Evolutionary conservation across 2,888 invertebrate species (phyloP).

Genomic region (Andrena praecox): DNA sequence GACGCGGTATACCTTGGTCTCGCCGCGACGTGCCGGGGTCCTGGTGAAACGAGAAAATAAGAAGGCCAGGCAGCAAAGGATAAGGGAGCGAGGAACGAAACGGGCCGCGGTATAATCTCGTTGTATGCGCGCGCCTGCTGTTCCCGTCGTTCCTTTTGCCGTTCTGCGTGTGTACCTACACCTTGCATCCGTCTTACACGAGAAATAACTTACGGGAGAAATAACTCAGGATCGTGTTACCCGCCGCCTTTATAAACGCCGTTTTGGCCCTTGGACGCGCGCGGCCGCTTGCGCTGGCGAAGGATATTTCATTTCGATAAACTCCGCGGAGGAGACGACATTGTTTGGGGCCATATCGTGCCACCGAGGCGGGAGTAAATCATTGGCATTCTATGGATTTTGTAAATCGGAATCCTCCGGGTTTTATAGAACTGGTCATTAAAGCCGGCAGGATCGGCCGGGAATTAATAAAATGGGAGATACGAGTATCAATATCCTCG

Average conservation of each 20-base stretch:
- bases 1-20: neutral
- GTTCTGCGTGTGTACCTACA: slow-evolving; percentile 33
- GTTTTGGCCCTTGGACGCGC: slow-evolving; percentile 45
- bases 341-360: neutral
- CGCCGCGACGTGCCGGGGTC: neutral
- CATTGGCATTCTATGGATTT: neutral
- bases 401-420: neutral
- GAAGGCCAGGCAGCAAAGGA: slow-evolving; percentile 2
- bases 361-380: neutral
- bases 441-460: neutral
- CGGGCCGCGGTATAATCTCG: slow-evolving; percentile 54
- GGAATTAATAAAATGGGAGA: too few species aligned
- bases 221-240: slow-evolving; percentile 69
- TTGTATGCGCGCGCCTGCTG: slow-evolving; percentile 37
- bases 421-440: neutral
- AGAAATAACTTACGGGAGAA: slow-evolving; percentile 63
- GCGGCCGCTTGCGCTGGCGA: too few species aligned
- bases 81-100: slow-evolving; percentile 25
- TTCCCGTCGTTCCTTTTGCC: slow-evolving; percentile 24
- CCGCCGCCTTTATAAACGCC: slow-evolving; percentile 31
- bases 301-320: neutral
- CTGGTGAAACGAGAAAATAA: slow-evolving; percentile 37
- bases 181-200: slow-evolving; percentile 56
- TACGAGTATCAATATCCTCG: too few species aligned
- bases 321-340: neutral